Evolutionary conservation across 1,140 invertebrate species (phyloP).

Genomic region (Rhagoletis zephyria): DNA sequence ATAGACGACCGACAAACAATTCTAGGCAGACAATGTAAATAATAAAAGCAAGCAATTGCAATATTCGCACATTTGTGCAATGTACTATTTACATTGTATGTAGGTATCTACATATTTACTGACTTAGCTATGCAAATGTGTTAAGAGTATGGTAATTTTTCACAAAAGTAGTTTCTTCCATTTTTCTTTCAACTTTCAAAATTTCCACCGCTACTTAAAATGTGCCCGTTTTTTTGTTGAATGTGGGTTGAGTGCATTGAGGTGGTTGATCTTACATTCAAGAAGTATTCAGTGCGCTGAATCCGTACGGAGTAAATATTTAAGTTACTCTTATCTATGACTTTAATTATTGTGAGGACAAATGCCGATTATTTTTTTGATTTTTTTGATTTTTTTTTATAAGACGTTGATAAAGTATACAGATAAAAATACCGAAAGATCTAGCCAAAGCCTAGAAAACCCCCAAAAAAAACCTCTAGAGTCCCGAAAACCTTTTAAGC

Average conservation of each 20-base stretch:
- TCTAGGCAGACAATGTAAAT: constrained; percentile 16
- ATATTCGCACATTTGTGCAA: background rate
- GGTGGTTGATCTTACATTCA: too few species aligned
- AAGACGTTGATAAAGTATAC: too few species aligned
- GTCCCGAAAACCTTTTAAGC: too few species aligned
- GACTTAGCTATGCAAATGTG: background rate
- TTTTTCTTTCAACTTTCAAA: constrained; percentile 3
- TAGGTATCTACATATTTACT: background rate
- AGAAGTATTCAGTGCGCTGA: too few species aligned
- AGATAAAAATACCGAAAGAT: too few species aligned
- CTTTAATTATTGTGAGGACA: too few species aligned
- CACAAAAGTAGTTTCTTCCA: background rate
- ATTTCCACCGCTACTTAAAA: background rate
- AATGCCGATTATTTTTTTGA: too few species aligned
- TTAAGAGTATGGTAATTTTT: background rate
- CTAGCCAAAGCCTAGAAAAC: too few species aligned
- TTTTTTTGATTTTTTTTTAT: too few species aligned
- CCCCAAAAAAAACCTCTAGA: too few species aligned
- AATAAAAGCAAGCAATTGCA: background rate
- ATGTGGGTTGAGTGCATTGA: background rate
- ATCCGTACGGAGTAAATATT: too few species aligned
- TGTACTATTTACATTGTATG: background rate
- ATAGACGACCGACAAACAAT: constrained; percentile 40
- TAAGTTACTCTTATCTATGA: too few species aligned
- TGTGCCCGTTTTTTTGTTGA: background rate